Evolutionary conservation across 2,888 invertebrate genomes (phyloP).

Genomic region (Euzetes globulus): DNA sequence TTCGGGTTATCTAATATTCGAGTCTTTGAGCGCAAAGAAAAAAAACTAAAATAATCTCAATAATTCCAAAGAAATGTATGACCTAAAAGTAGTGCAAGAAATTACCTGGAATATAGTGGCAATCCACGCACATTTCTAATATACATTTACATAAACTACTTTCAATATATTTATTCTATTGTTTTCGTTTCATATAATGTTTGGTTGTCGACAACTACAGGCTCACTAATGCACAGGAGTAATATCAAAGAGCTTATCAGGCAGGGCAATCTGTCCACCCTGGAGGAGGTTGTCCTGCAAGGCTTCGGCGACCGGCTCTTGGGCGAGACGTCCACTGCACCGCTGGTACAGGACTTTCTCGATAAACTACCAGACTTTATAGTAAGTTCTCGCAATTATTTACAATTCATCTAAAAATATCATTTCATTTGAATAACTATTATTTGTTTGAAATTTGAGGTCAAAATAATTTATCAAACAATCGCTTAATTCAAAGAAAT

Average conservation of each 20-base stretch:
- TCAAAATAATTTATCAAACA: too few species aligned
- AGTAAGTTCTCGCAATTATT: conserved; percentile 47
- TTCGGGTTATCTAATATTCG: too few species aligned
- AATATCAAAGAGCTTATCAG: conserved; percentile 44
- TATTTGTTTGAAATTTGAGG: too few species aligned
- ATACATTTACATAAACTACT: background rate
- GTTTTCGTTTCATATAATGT: background rate
- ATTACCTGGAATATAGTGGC: too few species aligned
- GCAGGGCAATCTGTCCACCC: conserved; percentile 72
- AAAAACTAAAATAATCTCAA: too few species aligned
- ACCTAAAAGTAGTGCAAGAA: too few species aligned
- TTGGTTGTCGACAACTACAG: background rate
- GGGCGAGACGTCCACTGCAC: conserved; percentile 60
- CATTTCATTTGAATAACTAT: too few species aligned
- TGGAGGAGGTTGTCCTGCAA: conserved; percentile 77
- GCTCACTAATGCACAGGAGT: conserved; percentile 32
- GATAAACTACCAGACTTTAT: conserved; percentile 75
- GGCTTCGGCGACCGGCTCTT: conserved; percentile 74
- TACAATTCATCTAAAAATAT: too few species aligned
- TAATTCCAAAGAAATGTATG: too few species aligned
- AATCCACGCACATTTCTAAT: too few species aligned
- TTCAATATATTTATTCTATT: background rate
- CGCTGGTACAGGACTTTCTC: conserved; percentile 63
- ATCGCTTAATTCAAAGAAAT: too few species aligned
- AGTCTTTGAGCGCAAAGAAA: too few species aligned